Evolutionary conservation across 1,140 invertebrate genomes (phyloP).

Genomic region (Solen grandis): DNA sequence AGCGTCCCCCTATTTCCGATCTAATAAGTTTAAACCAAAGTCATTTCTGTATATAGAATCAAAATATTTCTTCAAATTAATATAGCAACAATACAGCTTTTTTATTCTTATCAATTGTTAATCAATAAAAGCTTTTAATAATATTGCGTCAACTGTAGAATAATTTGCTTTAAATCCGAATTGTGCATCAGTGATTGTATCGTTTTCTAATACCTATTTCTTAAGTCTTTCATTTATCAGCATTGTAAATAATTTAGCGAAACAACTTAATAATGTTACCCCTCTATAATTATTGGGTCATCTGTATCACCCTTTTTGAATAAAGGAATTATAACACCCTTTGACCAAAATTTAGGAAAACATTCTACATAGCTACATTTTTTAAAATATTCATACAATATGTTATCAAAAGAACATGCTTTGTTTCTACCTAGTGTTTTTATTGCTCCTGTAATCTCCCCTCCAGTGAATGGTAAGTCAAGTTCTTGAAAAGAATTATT

Average conservation of each 20-base stretch:
- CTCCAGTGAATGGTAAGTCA: not conserved
- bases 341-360: constrained; percentile 17
- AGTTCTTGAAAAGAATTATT: not conserved
- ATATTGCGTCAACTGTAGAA: constrained; percentile 24
- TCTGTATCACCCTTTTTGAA: constrained; percentile 11
- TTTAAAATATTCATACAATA: constrained; percentile 30
- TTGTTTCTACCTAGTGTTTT: not conserved
- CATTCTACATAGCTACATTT: not conserved
- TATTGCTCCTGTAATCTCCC: not conserved
- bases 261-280: constrained; percentile 23
- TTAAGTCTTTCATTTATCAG: constrained; percentile 29
- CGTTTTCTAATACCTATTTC: not conserved
- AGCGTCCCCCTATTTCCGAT: not conserved
- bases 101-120: not conserved
- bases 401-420: constrained; percentile 13
- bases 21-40: constrained; percentile 23
- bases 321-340: constrained; percentile 13
- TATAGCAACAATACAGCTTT: constrained; percentile 1
- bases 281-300: constrained; percentile 29
- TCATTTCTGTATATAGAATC: constrained; percentile 3
- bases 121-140: constrained; percentile 28
- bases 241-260: constrained; percentile 15
- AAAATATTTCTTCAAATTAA: constrained; percentile 7
- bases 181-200: constrained; percentile 32
- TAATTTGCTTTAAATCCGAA: constrained; percentile 25